Percentiles rank a stretch among this genome's conserved stretches.
Conservation (phyloP, 2,888 invertebrate genomes). For the Amblyteles armatorius region DNA sequence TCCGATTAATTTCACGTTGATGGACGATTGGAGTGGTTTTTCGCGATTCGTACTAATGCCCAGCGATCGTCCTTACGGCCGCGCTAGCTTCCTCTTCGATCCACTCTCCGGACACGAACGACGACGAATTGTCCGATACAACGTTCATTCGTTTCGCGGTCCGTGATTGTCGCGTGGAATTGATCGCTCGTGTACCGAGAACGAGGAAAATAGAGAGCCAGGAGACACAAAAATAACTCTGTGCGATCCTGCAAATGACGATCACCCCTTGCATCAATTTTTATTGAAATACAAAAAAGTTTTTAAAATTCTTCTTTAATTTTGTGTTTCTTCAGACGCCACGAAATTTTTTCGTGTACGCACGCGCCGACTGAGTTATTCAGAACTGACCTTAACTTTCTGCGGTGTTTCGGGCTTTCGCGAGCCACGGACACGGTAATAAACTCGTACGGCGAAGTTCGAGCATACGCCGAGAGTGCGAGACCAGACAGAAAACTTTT, state of each 20-base stretch:
- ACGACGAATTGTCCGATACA: constrained; percentile 53
- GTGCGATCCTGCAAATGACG: background rate
- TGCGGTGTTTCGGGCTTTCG: background rate
- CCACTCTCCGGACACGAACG: constrained; percentile 29
- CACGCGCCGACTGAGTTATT: background rate
- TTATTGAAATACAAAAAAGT: background rate
- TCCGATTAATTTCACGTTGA: constrained; percentile 66
- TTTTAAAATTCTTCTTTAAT: background rate
- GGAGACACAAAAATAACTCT: constrained; percentile 11
- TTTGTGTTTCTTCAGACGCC: background rate
- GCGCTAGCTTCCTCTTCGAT: constrained; percentile 38
- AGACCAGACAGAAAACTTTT: constrained; percentile 27
- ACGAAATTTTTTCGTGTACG: background rate
- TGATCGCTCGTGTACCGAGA: constrained; percentile 61
- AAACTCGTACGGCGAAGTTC: background rate
- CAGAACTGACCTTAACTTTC: background rate
- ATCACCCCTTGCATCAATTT: background rate
- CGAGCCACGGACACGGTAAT: background rate
- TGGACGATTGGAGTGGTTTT: constrained; percentile 59
- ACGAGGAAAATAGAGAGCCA: constrained; percentile 46
- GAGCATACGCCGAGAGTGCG: background rate
- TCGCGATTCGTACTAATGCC: constrained; percentile 64
- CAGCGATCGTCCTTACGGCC: constrained; percentile 46
- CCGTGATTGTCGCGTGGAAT: constrained; percentile 65
- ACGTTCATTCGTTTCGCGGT: constrained; percentile 72